Evolutionary conservation across 2,888 invertebrate genomes (phyloP).

Genomic region (Vanessa cardui): DNA sequence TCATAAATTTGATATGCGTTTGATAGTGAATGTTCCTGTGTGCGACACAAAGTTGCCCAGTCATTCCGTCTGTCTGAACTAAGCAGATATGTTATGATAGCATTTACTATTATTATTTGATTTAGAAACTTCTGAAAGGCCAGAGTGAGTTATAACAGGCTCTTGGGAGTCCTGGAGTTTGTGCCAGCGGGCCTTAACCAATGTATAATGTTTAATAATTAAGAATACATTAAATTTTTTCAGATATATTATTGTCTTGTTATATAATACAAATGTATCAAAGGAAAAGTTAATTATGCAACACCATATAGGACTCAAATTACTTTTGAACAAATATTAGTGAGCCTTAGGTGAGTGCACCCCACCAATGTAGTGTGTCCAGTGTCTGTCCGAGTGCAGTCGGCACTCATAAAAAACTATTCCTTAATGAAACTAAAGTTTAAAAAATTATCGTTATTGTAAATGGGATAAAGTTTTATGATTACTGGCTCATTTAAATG

Average conservation of each 20-base stretch:
- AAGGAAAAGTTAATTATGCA: constrained; percentile 68
- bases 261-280: constrained; percentile 82
- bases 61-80: constrained; percentile 65
- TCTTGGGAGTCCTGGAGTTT: constrained; percentile 60
- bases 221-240: constrained; percentile 81
- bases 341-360: constrained; percentile 75
- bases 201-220: constrained; percentile 79
- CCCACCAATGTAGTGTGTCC: constrained; percentile 62
- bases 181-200: constrained; percentile 75
- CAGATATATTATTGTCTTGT: constrained; percentile 84
- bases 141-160: constrained; percentile 59
- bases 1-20: constrained; percentile 39
- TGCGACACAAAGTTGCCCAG: constrained; percentile 1
- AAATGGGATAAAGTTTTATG: constrained; percentile 77
- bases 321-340: constrained; percentile 72
- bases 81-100: constrained; percentile 62
- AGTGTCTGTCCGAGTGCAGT: constrained; percentile 46
- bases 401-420: constrained; percentile 50
- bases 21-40: constrained; percentile 24
- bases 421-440: constrained; percentile 65
- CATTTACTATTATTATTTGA: constrained; percentile 55
- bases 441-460: constrained; percentile 77
- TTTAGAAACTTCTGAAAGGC: constrained; percentile 65
- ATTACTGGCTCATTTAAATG: constrained; percentile 77
- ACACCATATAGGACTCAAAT: constrained; percentile 62